phyloP scores from a whole-genome alignment of 2,113 vertebrate genomes.

The Lagopus leucura region DNA sequence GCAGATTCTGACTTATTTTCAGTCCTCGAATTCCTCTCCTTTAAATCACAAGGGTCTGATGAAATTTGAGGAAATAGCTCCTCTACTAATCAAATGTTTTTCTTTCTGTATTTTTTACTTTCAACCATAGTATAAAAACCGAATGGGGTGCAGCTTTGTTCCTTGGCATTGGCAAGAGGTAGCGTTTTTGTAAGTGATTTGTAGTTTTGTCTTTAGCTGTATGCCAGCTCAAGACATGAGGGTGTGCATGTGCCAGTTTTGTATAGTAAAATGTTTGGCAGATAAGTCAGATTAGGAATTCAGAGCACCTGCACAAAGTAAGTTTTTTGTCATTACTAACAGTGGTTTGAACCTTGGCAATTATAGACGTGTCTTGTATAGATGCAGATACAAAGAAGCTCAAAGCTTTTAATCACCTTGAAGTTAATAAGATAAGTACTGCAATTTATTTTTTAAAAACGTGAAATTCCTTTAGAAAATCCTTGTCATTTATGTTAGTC shows the following conservation, averaged over 20 bases:
- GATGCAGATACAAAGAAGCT: background rate
- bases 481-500: slow-evolving; percentile 59
- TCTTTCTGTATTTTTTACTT: slow-evolving; percentile 63
- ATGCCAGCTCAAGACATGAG: slow-evolving; percentile 2
- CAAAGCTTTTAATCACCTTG: background rate
- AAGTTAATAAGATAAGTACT: background rate
- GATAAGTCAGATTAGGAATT: background rate
- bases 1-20: slow-evolving; percentile 48
- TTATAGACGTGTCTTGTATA: background rate
- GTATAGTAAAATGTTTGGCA: slow-evolving; percentile 25
- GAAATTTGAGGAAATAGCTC: slow-evolving; percentile 63
- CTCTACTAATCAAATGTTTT: slow-evolving; percentile 65
- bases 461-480: slow-evolving; percentile 63
- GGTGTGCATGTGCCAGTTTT: background rate
- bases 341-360: background rate
- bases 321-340: background rate
- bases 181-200: slow-evolving; percentile 52
- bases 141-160: slow-evolving; percentile 60
- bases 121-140: background rate
- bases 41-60: slow-evolving; percentile 38
- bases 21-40: slow-evolving; percentile 9
- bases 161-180: slow-evolving; percentile 41
- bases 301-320: slow-evolving; percentile 13
- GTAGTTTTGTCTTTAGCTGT: slow-evolving; percentile 42
- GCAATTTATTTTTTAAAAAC: background rate